A percentile compares a stretch with the other conserved stretches of the same genome.
phyloP scores from a whole-genome alignment of 1,140 invertebrate species.

The Pseudomyrmex cubaensis region DNA sequence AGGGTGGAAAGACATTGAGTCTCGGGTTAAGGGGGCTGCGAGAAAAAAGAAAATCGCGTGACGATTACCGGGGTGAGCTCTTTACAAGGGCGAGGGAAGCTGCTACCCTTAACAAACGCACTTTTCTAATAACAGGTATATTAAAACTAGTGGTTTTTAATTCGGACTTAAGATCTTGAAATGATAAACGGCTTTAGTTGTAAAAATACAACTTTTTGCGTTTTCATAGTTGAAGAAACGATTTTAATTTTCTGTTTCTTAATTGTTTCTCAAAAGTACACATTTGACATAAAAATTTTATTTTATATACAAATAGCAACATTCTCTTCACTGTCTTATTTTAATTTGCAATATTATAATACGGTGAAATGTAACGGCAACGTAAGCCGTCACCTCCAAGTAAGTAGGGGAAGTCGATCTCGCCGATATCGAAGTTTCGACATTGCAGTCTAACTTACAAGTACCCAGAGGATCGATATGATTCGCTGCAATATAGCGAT shows the following conservation, averaged over 20 bases:
- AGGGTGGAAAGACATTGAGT: constrained; percentile 52
- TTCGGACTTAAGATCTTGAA: too few species aligned
- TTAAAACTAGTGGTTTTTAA: too few species aligned
- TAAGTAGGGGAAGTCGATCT: neutral
- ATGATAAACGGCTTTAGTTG: neutral
- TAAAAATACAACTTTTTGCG: neutral
- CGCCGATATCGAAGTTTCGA: neutral
- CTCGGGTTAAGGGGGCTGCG: constrained; percentile 17
- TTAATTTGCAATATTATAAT: constrained; percentile 7
- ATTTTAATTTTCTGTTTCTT: too few species aligned
- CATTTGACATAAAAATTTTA: neutral
- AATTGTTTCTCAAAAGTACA: too few species aligned
- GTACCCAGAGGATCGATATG: constrained; percentile 28
- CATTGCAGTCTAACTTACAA: neutral
- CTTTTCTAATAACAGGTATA: too few species aligned
- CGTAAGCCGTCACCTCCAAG: neutral
- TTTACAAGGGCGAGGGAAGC: neutral
- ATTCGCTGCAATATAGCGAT: constrained; percentile 52
- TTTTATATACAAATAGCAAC: neutral
- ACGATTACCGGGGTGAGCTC: constrained; percentile 65
- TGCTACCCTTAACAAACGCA: neutral
- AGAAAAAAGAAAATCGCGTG: constrained; percentile 61
- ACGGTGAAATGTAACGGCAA: neutral
- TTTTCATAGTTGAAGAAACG: too few species aligned
- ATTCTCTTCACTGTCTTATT: neutral